These are phyloP conservation scores for Cryptocheilus praepositus DNA, from an alignment of 2,888 invertebrate species.

Conservation along the genomic window DNA sequence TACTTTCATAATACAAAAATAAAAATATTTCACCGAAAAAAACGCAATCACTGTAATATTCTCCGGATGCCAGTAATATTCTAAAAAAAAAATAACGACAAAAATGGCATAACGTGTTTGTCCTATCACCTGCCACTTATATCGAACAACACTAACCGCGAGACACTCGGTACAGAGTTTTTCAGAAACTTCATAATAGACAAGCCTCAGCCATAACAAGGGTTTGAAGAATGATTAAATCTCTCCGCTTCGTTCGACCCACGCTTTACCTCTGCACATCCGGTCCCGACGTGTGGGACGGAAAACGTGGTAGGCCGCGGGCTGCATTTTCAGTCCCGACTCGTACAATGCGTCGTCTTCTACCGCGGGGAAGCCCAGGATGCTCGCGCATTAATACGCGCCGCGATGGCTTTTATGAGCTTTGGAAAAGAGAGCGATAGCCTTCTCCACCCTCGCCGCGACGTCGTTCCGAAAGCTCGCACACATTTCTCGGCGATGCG, in stretches of 20 bases:
- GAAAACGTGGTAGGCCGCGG: not conserved
- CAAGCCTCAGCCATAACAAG: too few species aligned
- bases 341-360: constrained; percentile 50
- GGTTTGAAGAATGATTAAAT: too few species aligned
- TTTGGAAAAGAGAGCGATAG: constrained; percentile 52
- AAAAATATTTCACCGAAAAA: too few species aligned
- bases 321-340: constrained; percentile 38
- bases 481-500: constrained; percentile 35
- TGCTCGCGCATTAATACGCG: constrained; percentile 53
- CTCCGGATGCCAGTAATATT: too few species aligned
- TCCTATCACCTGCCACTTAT: too few species aligned
- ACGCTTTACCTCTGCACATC: not conserved
- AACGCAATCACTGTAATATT: too few species aligned
- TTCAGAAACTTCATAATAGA: too few species aligned
- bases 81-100: too few species aligned
- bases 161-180: too few species aligned
- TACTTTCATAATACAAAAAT: too few species aligned
- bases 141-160: too few species aligned
- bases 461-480: constrained; percentile 11
- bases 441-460: constrained; percentile 24
- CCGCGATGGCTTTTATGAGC: constrained; percentile 48
- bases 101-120: too few species aligned
- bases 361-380: constrained; percentile 13
- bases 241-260: not conserved
- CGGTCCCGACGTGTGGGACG: not conserved